Percentiles rank a stretch among this genome's conserved stretches.
phyloP scores from a whole-genome alignment of 2,113 vertebrate genomes.

The Tonatia bakeri region DNA sequence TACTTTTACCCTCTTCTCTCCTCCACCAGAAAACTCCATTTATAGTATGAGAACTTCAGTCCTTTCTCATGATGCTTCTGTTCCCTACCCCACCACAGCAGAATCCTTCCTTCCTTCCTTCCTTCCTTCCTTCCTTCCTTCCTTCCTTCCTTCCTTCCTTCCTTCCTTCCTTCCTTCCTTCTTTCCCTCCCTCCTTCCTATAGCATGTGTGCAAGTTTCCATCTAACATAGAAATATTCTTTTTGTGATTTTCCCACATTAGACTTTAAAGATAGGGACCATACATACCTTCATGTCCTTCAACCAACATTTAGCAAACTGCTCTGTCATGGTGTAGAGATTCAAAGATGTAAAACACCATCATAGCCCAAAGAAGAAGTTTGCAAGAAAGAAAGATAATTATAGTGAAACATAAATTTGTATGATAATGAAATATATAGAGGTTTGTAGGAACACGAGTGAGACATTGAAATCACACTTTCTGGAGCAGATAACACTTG shows the following conservation, averaged over 20 bases:
- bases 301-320: not conserved
- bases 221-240: not conserved
- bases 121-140: too few relatives aligned
- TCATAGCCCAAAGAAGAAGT: not conserved
- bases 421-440: not conserved
- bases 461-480: not conserved
- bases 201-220: not conserved
- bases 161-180: too few relatives aligned
- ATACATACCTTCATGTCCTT: not conserved
- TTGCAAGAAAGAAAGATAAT: not conserved
- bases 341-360: not conserved
- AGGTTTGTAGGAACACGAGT: not conserved
- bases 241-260: not conserved
- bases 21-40: not conserved
- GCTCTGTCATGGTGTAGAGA: not conserved
- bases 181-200: too few relatives aligned
- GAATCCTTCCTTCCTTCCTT: too few relatives aligned
- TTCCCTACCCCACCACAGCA: rapidly evolving
- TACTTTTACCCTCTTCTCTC: not conserved
- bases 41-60: not conserved
- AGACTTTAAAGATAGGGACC: not conserved
- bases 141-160: too few relatives aligned
- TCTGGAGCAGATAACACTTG: not conserved
- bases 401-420: not conserved
- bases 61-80: not conserved